Conservation (phyloP, 2,888 invertebrate genomes). For the Sinotaia quadrata region DNA sequence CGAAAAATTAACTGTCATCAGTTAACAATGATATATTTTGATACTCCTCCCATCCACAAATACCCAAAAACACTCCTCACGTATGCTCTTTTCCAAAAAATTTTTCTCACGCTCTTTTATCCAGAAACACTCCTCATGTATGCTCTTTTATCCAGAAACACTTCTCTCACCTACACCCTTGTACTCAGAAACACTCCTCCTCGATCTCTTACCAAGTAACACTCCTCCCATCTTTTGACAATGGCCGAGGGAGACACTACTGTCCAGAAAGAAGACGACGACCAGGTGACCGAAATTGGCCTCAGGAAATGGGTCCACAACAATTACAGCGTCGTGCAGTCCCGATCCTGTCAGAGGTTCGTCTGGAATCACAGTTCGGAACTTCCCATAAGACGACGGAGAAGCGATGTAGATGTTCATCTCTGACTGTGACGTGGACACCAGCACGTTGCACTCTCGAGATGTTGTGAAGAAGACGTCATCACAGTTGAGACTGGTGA, state of each 20-base stretch:
- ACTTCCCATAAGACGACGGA: slow-evolving; percentile 55
- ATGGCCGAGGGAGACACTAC: slow-evolving; percentile 51
- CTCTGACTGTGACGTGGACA: slow-evolving; percentile 44
- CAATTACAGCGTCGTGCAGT: slow-evolving; percentile 72
- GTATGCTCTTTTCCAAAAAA: no score
- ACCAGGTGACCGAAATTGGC: slow-evolving; percentile 75
- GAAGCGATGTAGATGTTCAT: slow-evolving; percentile 66
- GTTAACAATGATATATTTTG: no score
- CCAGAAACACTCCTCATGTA: no score
- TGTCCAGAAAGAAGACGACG: slow-evolving; percentile 73
- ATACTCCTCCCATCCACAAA: no score
- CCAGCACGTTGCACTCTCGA: slow-evolving; percentile 62
- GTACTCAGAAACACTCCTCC: background rate
- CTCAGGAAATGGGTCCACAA: slow-evolving; percentile 74
- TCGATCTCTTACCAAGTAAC: slow-evolving; percentile 70
- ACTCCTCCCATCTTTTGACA: slow-evolving; percentile 69
- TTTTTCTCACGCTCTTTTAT: no score
- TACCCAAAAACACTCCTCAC: no score
- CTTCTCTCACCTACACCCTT: no score
- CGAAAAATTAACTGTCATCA: no score
- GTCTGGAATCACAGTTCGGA: slow-evolving; percentile 68
- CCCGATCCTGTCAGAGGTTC: slow-evolving; percentile 66
- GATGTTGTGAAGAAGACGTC: slow-evolving; percentile 66
- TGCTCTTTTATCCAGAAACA: no score
- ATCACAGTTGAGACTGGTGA: slow-evolving; percentile 58